Evolutionary conservation across 2,797 vertebrate genomes (phyloP).

Genomic region (Acanthopagrus latus): DNA sequence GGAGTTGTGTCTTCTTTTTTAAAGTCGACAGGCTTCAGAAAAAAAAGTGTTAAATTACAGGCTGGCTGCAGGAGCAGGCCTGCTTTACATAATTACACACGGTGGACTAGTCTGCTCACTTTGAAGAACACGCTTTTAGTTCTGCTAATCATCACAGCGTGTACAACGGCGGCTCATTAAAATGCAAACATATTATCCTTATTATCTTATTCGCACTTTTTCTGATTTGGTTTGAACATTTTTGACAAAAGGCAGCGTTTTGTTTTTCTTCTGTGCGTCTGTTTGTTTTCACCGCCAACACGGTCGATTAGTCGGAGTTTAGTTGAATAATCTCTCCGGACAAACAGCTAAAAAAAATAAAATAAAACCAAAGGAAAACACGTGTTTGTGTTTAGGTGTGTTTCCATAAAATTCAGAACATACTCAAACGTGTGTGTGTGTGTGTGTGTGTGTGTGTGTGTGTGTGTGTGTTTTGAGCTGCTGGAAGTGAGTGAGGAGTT

Average conservation of each 20-base stretch:
- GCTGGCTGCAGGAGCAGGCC: constrained; percentile 52
- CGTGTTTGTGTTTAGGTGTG: constrained; percentile 16
- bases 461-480: constrained; percentile 11
- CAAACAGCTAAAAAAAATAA: neutral
- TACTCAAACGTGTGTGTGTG: constrained; percentile 4
- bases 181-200: constrained; percentile 68
- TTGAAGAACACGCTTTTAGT: constrained; percentile 76
- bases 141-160: constrained; percentile 57
- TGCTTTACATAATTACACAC: constrained; percentile 68
- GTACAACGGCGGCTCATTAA: constrained; percentile 62
- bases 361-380: constrained; percentile 23
- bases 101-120: constrained; percentile 63
- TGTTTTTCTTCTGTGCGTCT: constrained; percentile 19
- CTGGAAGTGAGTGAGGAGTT: constrained; percentile 30
- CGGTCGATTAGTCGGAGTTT: neutral
- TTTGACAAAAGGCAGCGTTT: constrained; percentile 46
- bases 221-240: constrained; percentile 31
- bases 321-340: neutral
- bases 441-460: constrained; percentile 12
- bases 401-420: constrained; percentile 16
- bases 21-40: constrained; percentile 30
- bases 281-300: constrained; percentile 18
- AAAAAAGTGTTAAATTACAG: constrained; percentile 49
- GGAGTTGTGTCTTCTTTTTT: constrained; percentile 20
- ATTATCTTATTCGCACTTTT: constrained; percentile 77